Evolutionary conservation across 2,113 vertebrate genomes (phyloP).

Genomic region (Leptobrachium leishanense): DNA sequence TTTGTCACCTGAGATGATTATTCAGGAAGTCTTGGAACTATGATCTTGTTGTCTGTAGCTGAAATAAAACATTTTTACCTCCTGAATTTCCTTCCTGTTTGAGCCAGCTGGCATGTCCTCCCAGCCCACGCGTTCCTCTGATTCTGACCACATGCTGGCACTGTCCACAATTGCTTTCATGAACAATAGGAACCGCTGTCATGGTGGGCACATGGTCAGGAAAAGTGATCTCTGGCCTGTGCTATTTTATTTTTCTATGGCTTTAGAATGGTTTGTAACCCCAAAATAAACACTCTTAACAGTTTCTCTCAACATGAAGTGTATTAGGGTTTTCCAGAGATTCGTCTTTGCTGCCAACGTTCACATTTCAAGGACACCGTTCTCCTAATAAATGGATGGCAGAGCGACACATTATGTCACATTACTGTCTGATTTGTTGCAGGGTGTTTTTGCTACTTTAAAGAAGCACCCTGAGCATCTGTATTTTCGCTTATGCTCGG

Average conservation of each 20-base stretch:
- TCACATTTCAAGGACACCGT: neutral
- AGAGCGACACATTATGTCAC: neutral
- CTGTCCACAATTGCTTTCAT: conserved; percentile 56
- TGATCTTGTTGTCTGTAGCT: conserved; percentile 48
- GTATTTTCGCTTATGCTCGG: too few relatives aligned
- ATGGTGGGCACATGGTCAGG: conserved; percentile 58
- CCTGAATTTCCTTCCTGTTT: conserved; percentile 58
- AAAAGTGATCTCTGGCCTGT: conserved; percentile 59
- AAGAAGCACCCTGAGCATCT: too few relatives aligned
- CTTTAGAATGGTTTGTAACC: conserved; percentile 64
- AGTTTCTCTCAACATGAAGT: conserved; percentile 49
- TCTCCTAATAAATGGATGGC: neutral
- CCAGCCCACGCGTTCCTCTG: conserved; percentile 58
- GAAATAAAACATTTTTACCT: conserved; percentile 54
- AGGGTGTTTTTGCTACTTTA: neutral
- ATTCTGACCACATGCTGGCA: conserved; percentile 56
- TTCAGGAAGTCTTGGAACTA: conserved; percentile 50
- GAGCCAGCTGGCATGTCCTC: conserved; percentile 58
- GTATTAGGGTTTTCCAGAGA: conserved; percentile 52
- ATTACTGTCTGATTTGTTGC: neutral
- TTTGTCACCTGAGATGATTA: conserved; percentile 9
- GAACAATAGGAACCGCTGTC: conserved; percentile 57
- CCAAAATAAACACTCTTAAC: conserved; percentile 57
- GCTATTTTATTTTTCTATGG: conserved; percentile 54
- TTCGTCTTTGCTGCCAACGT: neutral